Evolutionary conservation across 2,113 vertebrate species (phyloP).

Genomic region (Thermophis baileyi): DNA sequence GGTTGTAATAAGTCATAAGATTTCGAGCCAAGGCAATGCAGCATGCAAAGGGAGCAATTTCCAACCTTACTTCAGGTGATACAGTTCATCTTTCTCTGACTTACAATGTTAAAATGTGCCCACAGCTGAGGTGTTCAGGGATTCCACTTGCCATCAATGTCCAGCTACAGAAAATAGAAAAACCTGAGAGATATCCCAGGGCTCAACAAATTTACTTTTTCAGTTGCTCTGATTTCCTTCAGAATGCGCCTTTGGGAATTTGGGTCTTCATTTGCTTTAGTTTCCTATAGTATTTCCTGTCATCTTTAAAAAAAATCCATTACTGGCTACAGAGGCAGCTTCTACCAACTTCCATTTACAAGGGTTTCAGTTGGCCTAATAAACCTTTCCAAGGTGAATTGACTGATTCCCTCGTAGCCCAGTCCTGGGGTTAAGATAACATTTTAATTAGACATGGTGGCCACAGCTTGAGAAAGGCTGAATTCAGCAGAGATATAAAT

Average conservation of each 20-base stretch:
- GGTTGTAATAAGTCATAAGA: constrained; percentile 76
- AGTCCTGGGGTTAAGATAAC: constrained; percentile 53
- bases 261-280: constrained; percentile 76
- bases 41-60: constrained; percentile 95
- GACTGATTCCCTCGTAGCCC: constrained; percentile 51
- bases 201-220: constrained; percentile 85
- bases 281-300: constrained; percentile 80
- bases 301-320: constrained; percentile 88
- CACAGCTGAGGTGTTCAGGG: constrained; percentile 80
- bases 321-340: constrained; percentile 76
- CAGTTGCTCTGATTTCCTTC: constrained; percentile 89
- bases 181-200: constrained; percentile 77
- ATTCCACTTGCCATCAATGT: constrained; percentile 82
- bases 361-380: constrained; percentile 63
- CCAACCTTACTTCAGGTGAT: constrained; percentile 90
- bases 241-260: constrained; percentile 89
- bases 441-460: constrained; percentile 66
- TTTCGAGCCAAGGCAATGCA: constrained; percentile 73
- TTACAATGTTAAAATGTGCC: constrained; percentile 86
- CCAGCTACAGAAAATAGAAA: constrained; percentile 70
- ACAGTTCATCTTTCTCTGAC: constrained; percentile 91
- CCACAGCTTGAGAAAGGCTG: constrained; percentile 49
- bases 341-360: constrained; percentile 71
- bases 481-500: constrained; percentile 50
- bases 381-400: constrained; percentile 62